Base-by-base conservation (phyloP, 2,888 invertebrate genomes). In the Cybosia mesomella region DNA sequence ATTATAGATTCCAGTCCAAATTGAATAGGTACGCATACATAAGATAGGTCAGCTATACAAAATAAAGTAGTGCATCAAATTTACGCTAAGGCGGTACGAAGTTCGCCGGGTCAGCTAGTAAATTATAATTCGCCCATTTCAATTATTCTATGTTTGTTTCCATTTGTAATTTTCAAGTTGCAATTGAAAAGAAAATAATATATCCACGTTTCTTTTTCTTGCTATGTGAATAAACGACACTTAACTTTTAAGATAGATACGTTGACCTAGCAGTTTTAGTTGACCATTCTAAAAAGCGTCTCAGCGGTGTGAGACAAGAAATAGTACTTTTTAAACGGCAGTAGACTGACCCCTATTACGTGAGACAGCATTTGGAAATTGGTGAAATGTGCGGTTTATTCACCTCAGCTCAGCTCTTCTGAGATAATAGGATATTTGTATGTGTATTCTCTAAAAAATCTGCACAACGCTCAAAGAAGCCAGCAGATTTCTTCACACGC, bases 401-500 rank as follows among this genome's bases (percentile, higher is more conserved):
- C 2, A 28, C 28, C 28, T 28, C 28, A 4, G 28, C 5, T 5
- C 28, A 28, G 5, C 28, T 28, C 28, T 28, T 28, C 28, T 28
- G n/a, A n/a, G n/a, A n/a, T n/a, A n/a, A 32, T 32, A 32, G 7
- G 3, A 32, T 32, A 32, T 32, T 3, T 32, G 32, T 32, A 32
- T 5, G 32, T 32, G 34, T 34, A 34, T 10, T 9, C 34, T 34
- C 34, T 7, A 8, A 34, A 34, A 34, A 34, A 7, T 10, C 10
- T 34, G 9, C 34, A 8, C 18, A 49, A n/a, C 0, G 8, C 49
- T 49, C 18, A 62, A 62, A 62, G 53, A 63, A 22, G 21, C 21
- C 22, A 32, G 43, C 49, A 49, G 49, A 28, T 24, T 49, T 61
- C 61, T 34, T 22, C 34, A 54, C 53, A 63, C 32, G 54, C 21